Evolutionary conservation across 2,113 vertebrate species (phyloP).

Genomic region (Gavia stellata): DNA sequence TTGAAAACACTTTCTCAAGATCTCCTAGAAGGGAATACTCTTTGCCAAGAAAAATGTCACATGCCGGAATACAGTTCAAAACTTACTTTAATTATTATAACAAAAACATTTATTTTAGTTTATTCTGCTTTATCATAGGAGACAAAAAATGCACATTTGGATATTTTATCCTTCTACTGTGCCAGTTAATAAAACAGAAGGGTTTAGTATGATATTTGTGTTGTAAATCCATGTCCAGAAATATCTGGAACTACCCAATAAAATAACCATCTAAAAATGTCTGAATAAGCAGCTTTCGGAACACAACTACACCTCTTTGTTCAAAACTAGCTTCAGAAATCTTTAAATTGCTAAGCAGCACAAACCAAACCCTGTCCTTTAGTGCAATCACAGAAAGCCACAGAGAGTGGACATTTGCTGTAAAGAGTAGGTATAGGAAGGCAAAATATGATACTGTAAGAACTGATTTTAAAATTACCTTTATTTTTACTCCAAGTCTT

Average conservation of each 20-base stretch:
- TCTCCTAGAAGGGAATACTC: constrained; percentile 42
- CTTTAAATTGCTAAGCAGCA: constrained; percentile 1
- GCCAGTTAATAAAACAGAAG: constrained; percentile 49
- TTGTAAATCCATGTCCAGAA: constrained; percentile 32
- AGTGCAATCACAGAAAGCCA: constrained; percentile 7
- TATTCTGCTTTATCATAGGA: constrained; percentile 27
- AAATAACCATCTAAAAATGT: constrained; percentile 38
- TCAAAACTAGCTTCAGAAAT: constrained; percentile 13
- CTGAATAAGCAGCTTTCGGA: constrained; percentile 33
- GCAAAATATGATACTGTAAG: not conserved
- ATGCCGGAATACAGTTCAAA: constrained; percentile 25
- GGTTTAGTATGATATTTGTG: constrained; percentile 26
- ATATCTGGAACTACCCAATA: constrained; percentile 27
- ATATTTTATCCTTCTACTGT: constrained; percentile 44
- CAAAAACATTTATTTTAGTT: constrained; percentile 60
- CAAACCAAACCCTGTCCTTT: not conserved
- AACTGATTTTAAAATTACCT: not conserved
- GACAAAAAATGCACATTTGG: constrained; percentile 32
- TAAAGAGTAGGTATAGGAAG: not conserved
- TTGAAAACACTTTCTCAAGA: constrained; percentile 63
- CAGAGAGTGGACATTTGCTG: not conserved
- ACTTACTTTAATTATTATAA: constrained; percentile 56
- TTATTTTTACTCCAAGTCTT: not conserved
- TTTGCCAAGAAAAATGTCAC: constrained; percentile 82
- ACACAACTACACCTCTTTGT: not conserved